Percentiles rank a stretch among this genome's conserved stretches.
Evolutionary conservation across 2,113 vertebrate genomes (phyloP).

Genomic region (Malaclemys terrapin): DNA sequence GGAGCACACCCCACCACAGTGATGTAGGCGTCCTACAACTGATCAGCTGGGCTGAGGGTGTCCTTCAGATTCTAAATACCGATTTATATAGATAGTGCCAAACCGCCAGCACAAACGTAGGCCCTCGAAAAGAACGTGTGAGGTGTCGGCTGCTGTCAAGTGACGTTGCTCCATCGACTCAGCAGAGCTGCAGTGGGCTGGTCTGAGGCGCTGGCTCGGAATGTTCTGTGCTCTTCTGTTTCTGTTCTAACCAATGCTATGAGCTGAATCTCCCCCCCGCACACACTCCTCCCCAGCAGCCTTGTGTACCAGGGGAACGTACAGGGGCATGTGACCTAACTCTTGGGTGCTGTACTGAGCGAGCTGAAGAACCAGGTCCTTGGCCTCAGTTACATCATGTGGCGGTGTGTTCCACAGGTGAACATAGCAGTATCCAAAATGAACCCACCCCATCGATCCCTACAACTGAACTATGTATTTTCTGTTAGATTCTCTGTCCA

Average conservation of each 20-base stretch:
- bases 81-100: too few relatives aligned
- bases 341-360: not conserved
- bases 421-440: not conserved
- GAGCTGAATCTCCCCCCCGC: not conserved
- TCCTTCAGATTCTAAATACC: too few relatives aligned
- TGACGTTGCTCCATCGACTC: not conserved
- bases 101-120: too few relatives aligned
- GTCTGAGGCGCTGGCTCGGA: not conserved
- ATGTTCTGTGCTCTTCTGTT: not conserved
- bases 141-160: too few relatives aligned
- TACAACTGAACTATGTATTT: not conserved
- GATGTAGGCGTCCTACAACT: too few relatives aligned
- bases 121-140: too few relatives aligned
- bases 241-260: not conserved
- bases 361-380: accelerated
- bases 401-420: not conserved
- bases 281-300: too few relatives aligned
- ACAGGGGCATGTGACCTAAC: not conserved
- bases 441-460: not conserved
- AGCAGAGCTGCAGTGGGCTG: not conserved
- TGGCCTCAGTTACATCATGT: not conserved
- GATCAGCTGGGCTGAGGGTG: too few relatives aligned
- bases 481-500: not conserved
- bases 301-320: not conserved
- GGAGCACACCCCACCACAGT: too few relatives aligned